phyloP scores from a whole-genome alignment of 2,888 invertebrate species.

The Tholera decimalis region DNA sequence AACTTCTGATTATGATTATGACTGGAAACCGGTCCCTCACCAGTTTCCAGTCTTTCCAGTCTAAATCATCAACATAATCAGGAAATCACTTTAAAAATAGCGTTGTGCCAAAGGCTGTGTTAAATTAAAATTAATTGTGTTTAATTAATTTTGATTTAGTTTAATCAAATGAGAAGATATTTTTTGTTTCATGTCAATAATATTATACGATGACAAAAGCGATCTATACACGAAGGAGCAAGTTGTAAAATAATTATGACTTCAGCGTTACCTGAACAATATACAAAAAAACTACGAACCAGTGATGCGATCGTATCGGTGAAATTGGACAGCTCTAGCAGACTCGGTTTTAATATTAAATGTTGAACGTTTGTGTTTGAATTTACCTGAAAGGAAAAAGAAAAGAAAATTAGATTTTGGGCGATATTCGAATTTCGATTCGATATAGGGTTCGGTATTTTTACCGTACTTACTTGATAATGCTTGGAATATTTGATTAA shows the following conservation, averaged over 20 bases:
- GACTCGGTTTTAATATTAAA: constrained; percentile 37
- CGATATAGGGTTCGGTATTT: not conserved
- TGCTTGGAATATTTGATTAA: not conserved
- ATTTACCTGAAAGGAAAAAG: constrained; percentile 45
- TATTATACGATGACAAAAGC: constrained; percentile 72
- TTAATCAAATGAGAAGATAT: no score
- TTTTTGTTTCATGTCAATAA: no score
- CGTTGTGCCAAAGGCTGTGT: no score
- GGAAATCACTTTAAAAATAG: no score
- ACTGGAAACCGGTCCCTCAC: no score
- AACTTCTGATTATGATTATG: no score
- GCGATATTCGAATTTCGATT: not conserved
- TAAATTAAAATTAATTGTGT: no score
- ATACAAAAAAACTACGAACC: constrained; percentile 51
- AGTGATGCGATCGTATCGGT: constrained; percentile 39
- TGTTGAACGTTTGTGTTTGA: not conserved
- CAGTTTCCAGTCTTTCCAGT: no score
- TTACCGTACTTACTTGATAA: not conserved
- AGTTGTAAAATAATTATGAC: constrained; percentile 66
- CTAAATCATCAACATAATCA: no score
- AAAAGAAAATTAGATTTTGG: constrained; percentile 9
- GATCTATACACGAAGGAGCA: constrained; percentile 74
- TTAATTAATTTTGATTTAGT: no score
- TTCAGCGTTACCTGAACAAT: constrained; percentile 66
- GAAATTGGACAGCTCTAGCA: constrained; percentile 39